A percentile compares a stretch with the other conserved stretches of the same genome.
phyloP scores from a whole-genome alignment of 2,888 invertebrate species.

The Clunio marinus region DNA sequence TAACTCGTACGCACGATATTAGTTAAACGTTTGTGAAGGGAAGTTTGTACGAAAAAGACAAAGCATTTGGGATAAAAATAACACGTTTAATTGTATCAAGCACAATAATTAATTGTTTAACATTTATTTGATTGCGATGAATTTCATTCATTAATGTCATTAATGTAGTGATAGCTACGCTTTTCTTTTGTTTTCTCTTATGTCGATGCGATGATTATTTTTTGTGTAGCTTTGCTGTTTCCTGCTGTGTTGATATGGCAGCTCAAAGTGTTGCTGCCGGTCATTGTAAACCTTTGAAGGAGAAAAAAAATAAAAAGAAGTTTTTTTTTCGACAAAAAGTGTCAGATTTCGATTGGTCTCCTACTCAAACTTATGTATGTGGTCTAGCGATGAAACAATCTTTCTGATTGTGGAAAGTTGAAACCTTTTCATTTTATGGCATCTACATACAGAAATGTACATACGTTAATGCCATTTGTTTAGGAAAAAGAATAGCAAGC shows the following conservation, averaged over 20 bases:
- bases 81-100: slow-evolving; percentile 28
- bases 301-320: not conserved
- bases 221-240: not conserved
- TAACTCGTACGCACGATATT: not conserved
- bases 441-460: no score
- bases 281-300: no score
- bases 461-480: no score
- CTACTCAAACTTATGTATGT: no score
- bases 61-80: not conserved
- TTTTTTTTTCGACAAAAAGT: slow-evolving; percentile 9
- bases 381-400: no score
- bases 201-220: not conserved
- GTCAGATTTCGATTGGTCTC: no score
- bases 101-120: slow-evolving; percentile 30
- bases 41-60: not conserved
- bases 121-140: slow-evolving; percentile 37
- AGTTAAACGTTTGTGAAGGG: not conserved
- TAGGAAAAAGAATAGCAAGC: no score
- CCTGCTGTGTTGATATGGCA: slow-evolving; percentile 3
- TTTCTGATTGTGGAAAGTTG: no score
- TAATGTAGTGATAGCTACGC: slow-evolving; percentile 32
- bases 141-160: slow-evolving; percentile 31
- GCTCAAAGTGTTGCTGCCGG: slow-evolving; percentile 1
- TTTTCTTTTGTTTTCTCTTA: no score
- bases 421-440: no score